phyloP scores from a whole-genome alignment of 2,888 invertebrate genomes.

The Sphaerophoria taeniata region DNA sequence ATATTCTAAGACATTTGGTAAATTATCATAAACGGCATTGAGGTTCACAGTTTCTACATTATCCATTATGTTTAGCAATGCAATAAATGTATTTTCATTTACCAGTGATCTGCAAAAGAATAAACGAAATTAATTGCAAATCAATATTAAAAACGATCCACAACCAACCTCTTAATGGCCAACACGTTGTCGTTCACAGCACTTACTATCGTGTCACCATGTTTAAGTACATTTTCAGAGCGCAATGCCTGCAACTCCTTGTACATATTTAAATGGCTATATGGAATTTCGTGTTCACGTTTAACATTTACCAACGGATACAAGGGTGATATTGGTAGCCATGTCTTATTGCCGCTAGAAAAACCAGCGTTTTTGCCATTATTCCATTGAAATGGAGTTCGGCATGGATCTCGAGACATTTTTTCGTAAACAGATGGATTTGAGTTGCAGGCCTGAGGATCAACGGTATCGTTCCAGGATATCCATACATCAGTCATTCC shows the following conservation, averaged over 20 bases:
- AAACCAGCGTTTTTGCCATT: constrained; percentile 81
- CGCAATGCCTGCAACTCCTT: constrained; percentile 80
- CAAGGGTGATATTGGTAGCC: constrained; percentile 84
- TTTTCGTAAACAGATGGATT: constrained; percentile 85
- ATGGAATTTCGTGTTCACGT: constrained; percentile 81
- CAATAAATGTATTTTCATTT: constrained; percentile 81
- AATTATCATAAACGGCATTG: constrained; percentile 75
- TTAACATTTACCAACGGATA: constrained; percentile 86
- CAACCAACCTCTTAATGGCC: constrained; percentile 79
- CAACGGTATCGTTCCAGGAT: constrained; percentile 86
- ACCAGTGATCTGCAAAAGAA: constrained; percentile 75
- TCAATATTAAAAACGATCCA: not conserved
- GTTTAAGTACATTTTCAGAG: constrained; percentile 83
- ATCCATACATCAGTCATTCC: constrained; percentile 88
- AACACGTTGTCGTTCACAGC: constrained; percentile 82
- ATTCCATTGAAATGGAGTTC: constrained; percentile 87
- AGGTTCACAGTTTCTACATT: constrained; percentile 81
- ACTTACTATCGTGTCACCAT: constrained; percentile 84
- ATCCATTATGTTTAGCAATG: constrained; percentile 83
- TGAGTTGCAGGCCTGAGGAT: constrained; percentile 87
- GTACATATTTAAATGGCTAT: constrained; percentile 86
- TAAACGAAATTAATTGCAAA: not conserved
- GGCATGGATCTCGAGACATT: constrained; percentile 85
- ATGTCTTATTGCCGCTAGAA: constrained; percentile 79
- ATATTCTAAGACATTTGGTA: constrained; percentile 78